Evolutionary conservation across 1,140 invertebrate species (phyloP), one percentile per base, ranked within the genome.

Genomic region (Pseudobourletiella spinata): DNA sequence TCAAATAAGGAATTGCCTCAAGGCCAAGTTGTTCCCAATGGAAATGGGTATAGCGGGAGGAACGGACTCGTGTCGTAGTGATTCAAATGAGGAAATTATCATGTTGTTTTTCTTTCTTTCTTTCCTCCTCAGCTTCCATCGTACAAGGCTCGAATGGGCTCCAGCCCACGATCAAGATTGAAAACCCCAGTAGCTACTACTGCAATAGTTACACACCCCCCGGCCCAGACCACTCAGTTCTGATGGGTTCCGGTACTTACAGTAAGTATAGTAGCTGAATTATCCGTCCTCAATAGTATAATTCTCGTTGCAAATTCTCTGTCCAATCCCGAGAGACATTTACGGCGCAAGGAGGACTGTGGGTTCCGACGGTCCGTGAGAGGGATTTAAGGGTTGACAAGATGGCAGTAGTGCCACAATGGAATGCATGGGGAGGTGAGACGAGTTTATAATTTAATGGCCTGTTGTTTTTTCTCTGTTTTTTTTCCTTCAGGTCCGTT

Each of bases 111-210:
- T n/a, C n/a, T n/a, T n/a, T n/a, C n/a, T n/a, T n/a, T n/a, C n/a
- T n/a, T n/a, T n/a, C n/a, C n/a, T n/a, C n/a, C n/a, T n/a, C 83
- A 95, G 91, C 91, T 71, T 95, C 91, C 73, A 95, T 95, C 75
- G 84, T 95, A 76, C 89, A 93, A 81, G 89, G 91, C 78, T 82
- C 86, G 55, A 86, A 84, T 74, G 87, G 87, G 71, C 81, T 87
- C 73, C 83, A 86, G 72, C 80, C 84, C 63, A 85, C 84, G 72
- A 93, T 91, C 74, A 95, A 93, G 81, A 83, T 91, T 79, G 91
- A 91, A 81, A 89, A 88, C 73, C 84, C 86, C 69, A 81, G 84
- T 50, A 75, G 73, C 35, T 92, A 91, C 77, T 95, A 95, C 78
- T 91, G 88, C 78, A 91, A 87, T 72, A 94, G 89, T 79, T 93